These are phyloP conservation scores for Ophion ellenae DNA, from an alignment of 2,888 invertebrate species.

Conservation along the genomic window DNA sequence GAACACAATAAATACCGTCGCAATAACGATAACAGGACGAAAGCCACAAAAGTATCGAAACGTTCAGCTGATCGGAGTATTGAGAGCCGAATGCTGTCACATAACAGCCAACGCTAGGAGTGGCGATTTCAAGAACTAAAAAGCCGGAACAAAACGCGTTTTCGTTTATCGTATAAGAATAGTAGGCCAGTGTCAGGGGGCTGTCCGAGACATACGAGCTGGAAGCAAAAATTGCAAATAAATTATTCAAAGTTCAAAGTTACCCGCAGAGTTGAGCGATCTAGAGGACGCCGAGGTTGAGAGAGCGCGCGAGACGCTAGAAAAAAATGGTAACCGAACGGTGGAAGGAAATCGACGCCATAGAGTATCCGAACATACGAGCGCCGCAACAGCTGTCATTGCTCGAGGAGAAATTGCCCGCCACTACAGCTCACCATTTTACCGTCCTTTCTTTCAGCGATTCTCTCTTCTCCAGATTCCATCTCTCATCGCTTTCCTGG, in stretches of 20 bases:
- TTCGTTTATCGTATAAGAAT: no score
- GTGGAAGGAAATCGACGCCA: conserved; percentile 92
- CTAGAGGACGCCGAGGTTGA: conserved; percentile 93
- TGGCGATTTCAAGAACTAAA: no score
- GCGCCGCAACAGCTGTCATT: conserved; percentile 79
- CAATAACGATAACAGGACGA: no score
- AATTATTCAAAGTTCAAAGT: conserved; percentile 87
- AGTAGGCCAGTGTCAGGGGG: no score
- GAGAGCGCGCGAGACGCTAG: conserved; percentile 90
- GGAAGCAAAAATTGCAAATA: conserved; percentile 82
- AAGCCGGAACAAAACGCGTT: no score
- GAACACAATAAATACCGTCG: no score
- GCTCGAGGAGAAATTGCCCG: conserved; percentile 3
- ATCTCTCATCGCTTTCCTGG: conserved; percentile 95
- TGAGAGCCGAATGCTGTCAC: no score
- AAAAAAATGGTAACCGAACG: conserved; percentile 91
- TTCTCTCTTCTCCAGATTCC: conserved; percentile 87
- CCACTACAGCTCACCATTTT: neutral
- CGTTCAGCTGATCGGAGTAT: no score
- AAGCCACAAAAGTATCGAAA: no score
- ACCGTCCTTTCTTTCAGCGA: conserved; percentile 17
- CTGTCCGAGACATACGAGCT: conserved; percentile 20
- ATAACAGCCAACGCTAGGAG: no score
- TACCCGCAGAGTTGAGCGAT: conserved; percentile 90
- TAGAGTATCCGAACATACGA: conserved; percentile 96